A percentile compares a stretch with the other conserved stretches of the same genome.
Conservation (phyloP, 2,113 vertebrate species). For the Gnathonemus echidnorhynchus region DNA sequence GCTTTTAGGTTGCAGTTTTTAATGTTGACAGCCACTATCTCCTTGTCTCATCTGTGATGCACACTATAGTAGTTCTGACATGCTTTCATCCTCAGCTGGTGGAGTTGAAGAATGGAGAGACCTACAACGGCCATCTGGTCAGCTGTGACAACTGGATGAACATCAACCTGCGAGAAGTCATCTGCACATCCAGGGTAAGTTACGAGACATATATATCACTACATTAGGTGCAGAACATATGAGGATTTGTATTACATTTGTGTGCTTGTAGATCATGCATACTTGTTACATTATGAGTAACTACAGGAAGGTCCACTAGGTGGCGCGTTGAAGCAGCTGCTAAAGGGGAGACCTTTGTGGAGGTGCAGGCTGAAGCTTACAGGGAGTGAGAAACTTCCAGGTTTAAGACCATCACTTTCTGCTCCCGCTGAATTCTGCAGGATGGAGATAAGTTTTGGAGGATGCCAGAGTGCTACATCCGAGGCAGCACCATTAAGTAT, state of each 20-base stretch:
- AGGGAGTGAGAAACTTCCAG: background rate
- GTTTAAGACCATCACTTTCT: background rate
- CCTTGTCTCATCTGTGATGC: background rate
- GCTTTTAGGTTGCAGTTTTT: background rate
- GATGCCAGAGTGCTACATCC: constrained; percentile 96
- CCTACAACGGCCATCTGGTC: constrained; percentile 93
- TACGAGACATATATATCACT: background rate
- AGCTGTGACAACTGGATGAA: constrained; percentile 99
- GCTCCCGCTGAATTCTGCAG: constrained; percentile 43
- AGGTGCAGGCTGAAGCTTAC: background rate
- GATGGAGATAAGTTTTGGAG: constrained; percentile 98
- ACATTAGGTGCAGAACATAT: background rate
- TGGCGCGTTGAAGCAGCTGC: background rate
- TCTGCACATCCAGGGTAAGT: constrained; percentile 88
- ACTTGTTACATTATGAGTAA: background rate
- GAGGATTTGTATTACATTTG: background rate
- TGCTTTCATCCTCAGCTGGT: constrained; percentile 66
- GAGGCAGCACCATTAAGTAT: constrained; percentile 97
- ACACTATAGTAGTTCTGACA: background rate
- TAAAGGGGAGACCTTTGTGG: background rate
- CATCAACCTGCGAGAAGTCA: constrained; percentile 94
- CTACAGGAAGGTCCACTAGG: constrained; percentile 4
- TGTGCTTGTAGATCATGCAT: background rate
- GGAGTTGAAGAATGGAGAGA: constrained; percentile 95
- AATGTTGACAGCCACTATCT: background rate